Percentiles rank a stretch among this genome's conserved stretches.
phyloP scores from a whole-genome alignment of 2,797 vertebrate genomes.

The Synaphobranchus kaupii region DNA sequence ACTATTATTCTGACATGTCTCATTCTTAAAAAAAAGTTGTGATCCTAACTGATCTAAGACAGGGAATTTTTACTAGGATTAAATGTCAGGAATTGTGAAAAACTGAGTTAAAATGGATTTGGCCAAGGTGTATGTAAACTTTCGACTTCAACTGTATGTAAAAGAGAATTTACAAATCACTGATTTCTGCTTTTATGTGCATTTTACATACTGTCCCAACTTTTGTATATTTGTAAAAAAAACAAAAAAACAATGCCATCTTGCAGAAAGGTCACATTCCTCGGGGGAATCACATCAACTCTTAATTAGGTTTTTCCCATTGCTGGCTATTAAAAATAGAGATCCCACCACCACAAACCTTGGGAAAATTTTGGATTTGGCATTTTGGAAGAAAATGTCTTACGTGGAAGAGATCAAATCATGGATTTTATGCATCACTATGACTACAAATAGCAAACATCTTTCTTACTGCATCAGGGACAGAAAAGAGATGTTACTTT shows the following conservation, averaged over 20 bases:
- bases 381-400: not conserved
- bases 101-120: too few species aligned
- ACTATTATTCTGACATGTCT: too few species aligned
- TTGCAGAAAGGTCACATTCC: slow-evolving; percentile 30
- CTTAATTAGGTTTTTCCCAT: slow-evolving; percentile 8
- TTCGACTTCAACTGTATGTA: too few species aligned
- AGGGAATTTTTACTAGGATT: too few species aligned
- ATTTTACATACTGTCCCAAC: too few species aligned
- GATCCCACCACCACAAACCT: not conserved
- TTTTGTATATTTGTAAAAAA: too few species aligned
- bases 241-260: slow-evolving; percentile 31
- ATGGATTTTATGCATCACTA: not conserved
- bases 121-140: too few species aligned
- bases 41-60: too few species aligned
- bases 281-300: slow-evolving; percentile 30
- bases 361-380: slow-evolving; percentile 15
- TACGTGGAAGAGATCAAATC: not conserved
- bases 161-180: too few species aligned
- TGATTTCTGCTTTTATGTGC: too few species aligned
- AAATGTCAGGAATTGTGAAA: too few species aligned
- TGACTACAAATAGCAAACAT: not conserved
- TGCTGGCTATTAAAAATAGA: slow-evolving; percentile 3
- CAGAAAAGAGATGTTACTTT: not conserved
- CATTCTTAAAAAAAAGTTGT: too few species aligned
- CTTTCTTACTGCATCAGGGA: not conserved